Evolutionary conservation across 2,888 invertebrate species (phyloP), one percentile per base, ranked within the genome.

Genomic region (Vesta saturnalis): DNA sequence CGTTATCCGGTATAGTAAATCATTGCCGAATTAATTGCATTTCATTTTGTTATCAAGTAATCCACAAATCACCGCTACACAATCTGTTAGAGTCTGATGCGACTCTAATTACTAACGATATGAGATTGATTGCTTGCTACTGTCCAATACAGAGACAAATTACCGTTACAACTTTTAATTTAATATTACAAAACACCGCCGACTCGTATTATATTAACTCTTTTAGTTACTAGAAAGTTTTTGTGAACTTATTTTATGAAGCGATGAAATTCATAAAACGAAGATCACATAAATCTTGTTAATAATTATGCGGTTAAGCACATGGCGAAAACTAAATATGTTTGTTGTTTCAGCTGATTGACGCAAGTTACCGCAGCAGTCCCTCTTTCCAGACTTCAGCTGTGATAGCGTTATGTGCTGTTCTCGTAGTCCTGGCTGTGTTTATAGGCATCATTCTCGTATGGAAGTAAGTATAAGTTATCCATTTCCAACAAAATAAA

Each of bases 291-390:
- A 39, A 39, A 39, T 39, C 39, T 39, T 39, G 60, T 66, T 19
- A 62, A 14, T 57, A 23, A 67, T 60, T 67, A 49, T 67, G 61
- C 22, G 12, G 39, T 1, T n/a, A 47, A 59, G 47, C 67, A 67
- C 30, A 63, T 67, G 67, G 54, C 62, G 39, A n/a, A 67, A 8
- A 18, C 47, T 39, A n/a, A 39, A 43, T 19, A 18, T 69, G 57
- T 69, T 82, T 82, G 83, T 80, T 78, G 77, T 91, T 90, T 6
- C 92, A 94, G 94, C 92, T 94, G 86, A 91, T 94, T 85, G 94
- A 94, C 86, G 93, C 94, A 75, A 94, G 94, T 86, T 92, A 93
- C 85, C 92, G 93, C 85, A 93, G 91, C 85, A 92, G 92, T 82
- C 94, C 94, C 76, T 92, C 93, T 73, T 86, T 94, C 77, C 94